Conservation (phyloP, 92 coral and sea anemone genomes). For the Palythoa grandiflora region DNA sequence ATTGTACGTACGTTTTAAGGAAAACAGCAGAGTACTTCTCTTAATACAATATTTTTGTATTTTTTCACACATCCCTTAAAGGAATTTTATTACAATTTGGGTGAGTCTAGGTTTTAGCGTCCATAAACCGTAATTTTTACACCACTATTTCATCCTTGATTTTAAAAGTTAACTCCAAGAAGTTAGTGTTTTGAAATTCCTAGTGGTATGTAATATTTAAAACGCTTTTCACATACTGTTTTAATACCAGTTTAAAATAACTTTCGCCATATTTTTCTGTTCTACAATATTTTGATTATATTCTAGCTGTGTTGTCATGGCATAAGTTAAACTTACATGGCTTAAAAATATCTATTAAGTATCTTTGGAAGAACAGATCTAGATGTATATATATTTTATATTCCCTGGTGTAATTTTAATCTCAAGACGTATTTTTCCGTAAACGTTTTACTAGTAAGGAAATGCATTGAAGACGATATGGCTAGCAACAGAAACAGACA, state of each 20-base stretch:
- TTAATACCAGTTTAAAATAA: no score
- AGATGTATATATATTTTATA: slow-evolving; percentile 10
- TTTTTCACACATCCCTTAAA: background rate
- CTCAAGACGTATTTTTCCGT: background rate
- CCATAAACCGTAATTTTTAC: background rate
- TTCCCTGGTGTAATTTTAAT: background rate
- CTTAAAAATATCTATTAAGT: background rate
- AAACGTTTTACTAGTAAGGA: background rate
- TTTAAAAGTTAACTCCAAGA: background rate
- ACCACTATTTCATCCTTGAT: background rate
- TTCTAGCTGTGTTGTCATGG: background rate
- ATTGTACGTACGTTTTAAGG: background rate
- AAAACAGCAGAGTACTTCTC: background rate
- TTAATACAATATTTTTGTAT: background rate
- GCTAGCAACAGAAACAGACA: no score
- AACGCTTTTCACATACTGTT: no score
- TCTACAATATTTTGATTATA: no score
- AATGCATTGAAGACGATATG: no score
- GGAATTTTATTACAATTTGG: background rate
- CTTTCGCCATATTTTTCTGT: no score
- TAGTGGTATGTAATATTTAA: no score
- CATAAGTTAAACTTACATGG: background rate
- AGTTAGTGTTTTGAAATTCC: no score
- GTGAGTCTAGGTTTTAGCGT: background rate
- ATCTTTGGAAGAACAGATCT: background rate